These are phyloP conservation scores for Helarctos malayanus DNA, from an alignment of 2,797 vertebrate genomes.

Conservation along the genomic window DNA sequence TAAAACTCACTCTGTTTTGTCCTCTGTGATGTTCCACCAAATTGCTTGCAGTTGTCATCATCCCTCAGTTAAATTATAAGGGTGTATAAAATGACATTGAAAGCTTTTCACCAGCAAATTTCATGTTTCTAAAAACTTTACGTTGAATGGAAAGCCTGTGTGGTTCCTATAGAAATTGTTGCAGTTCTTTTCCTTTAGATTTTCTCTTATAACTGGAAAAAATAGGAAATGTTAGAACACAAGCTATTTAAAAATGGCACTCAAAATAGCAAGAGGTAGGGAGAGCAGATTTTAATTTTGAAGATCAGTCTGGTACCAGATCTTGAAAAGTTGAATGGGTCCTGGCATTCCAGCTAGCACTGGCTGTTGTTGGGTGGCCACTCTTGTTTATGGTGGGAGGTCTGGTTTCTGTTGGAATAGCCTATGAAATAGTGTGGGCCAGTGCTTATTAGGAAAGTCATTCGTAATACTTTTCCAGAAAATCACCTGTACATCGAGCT, in stretches of 20 bases:
- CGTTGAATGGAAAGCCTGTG: not conserved
- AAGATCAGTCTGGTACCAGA: not conserved
- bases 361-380: not conserved
- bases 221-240: not conserved
- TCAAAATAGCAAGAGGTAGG: not conserved
- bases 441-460: not conserved
- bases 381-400: not conserved
- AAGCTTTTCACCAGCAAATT: conserved; percentile 20
- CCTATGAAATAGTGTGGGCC: not conserved
- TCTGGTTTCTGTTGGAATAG: not conserved
- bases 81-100: not conserved
- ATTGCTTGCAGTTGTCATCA: conserved; percentile 13
- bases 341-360: not conserved
- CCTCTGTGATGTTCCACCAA: not conserved
- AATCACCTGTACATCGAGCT: not conserved
- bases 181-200: conserved; percentile 8
- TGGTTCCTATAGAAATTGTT: not conserved
- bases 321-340: not conserved
- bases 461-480: not conserved
- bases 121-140: not conserved
- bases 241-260: not conserved
- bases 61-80: not conserved
- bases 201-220: not conserved
- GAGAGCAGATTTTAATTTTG: not conserved
- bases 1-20: not conserved